These are phyloP conservation scores for Albula glossodonta DNA, from an alignment of 2,113 vertebrate species.

Conservation along the genomic window DNA sequence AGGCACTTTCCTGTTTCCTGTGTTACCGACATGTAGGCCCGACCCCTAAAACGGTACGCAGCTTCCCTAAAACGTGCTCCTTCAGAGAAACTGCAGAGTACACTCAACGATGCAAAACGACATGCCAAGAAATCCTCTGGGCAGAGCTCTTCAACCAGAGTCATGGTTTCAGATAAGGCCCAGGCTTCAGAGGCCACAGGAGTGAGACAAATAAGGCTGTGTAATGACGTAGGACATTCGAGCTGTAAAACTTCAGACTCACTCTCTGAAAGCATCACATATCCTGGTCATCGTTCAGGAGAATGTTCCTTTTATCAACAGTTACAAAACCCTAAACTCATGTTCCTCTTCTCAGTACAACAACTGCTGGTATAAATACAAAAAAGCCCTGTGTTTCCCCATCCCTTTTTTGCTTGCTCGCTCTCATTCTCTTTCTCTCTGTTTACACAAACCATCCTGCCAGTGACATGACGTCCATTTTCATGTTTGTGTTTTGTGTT, in stretches of 20 bases:
- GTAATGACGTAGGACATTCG: neutral
- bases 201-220: neutral
- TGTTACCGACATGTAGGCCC: conserved; percentile 62
- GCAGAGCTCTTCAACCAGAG: neutral
- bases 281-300: neutral
- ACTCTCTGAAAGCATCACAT: neutral
- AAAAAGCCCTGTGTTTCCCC: neutral
- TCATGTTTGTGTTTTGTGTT: neutral
- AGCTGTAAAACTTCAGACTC: neutral
- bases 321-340: neutral
- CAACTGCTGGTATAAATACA: neutral
- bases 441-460: neutral
- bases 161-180: neutral
- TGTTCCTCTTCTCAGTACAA: neutral
- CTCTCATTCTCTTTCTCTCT: neutral
- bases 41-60: conserved; percentile 62
- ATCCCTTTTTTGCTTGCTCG: neutral
- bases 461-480: neutral
- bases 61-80: conserved; percentile 71
- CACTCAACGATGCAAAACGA: conserved; percentile 37
- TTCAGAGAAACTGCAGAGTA: conserved; percentile 55
- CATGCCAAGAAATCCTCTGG: conserved; percentile 44
- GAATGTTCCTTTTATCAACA: neutral
- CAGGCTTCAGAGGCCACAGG: conserved; percentile 17
- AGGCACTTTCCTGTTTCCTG: conserved; percentile 81